Conservation (phyloP, 2,888 invertebrate species). For the Tiliacea citrago region DNA sequence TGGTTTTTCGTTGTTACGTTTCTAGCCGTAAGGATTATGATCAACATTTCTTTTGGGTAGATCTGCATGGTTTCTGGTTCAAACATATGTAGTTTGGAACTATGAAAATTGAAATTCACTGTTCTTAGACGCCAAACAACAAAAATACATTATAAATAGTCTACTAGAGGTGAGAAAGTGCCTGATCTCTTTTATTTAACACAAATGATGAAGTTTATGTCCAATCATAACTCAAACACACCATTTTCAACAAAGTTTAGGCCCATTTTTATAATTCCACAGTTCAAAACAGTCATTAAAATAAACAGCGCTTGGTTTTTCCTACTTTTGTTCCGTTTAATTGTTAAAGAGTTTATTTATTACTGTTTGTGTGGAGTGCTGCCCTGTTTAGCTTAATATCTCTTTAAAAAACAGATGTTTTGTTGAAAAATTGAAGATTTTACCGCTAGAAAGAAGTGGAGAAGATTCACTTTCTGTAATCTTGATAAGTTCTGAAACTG, state of each 20-base stretch:
- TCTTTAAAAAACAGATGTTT: slow-evolving; percentile 44
- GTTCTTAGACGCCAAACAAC: neutral
- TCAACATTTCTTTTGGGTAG: too few species aligned
- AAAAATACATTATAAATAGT: neutral
- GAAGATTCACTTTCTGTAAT: slow-evolving; percentile 5
- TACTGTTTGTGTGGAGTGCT: slow-evolving; percentile 29
- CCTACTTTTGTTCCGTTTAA: slow-evolving; percentile 27
- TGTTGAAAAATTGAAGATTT: slow-evolving; percentile 12
- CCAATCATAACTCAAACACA: slow-evolving; percentile 27
- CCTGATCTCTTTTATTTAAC: neutral
- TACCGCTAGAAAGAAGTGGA: neutral
- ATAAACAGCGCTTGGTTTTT: slow-evolving; percentile 47
- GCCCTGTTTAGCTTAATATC: slow-evolving; percentile 45
- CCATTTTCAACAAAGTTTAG: slow-evolving; percentile 30
- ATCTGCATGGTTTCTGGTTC: too few species aligned
- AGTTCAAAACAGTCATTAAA: slow-evolving; percentile 46
- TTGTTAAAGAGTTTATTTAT: slow-evolving; percentile 57
- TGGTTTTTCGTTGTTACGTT: too few species aligned
- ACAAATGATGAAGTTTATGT: slow-evolving; percentile 1
- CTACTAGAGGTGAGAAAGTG: neutral
- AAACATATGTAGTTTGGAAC: too few species aligned
- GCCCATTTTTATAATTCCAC: slow-evolving; percentile 37
- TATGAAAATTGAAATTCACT: too few species aligned
- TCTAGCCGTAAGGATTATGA: too few species aligned
- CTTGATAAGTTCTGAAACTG: neutral